Percentiles rank a stretch among this genome's conserved stretches.
phyloP scores from a whole-genome alignment of 1,140 invertebrate species.

The Hylyphantes graminicola region DNA sequence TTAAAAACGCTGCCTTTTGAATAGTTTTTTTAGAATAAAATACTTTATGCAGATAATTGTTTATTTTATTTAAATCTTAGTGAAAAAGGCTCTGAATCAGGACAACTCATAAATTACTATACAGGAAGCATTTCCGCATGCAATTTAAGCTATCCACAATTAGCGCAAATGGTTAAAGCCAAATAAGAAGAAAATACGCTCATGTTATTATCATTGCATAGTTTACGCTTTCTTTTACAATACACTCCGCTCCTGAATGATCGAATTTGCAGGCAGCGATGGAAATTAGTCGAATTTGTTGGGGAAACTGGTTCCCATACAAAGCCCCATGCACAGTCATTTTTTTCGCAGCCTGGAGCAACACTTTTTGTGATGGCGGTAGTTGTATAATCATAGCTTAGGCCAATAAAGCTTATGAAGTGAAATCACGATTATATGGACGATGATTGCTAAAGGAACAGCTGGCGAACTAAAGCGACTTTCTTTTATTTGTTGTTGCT shows the following conservation, averaged over 20 bases:
- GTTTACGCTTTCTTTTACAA: conserved; percentile 9
- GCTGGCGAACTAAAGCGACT: conserved; percentile 15
- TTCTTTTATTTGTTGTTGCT: conserved; percentile 3
- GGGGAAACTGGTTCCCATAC: conserved; percentile 33
- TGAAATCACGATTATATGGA: conserved; percentile 48
- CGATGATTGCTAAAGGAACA: conserved; percentile 41
- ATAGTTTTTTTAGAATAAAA: too few species aligned
- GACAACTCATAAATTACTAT: too few species aligned
- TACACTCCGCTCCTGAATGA: background rate
- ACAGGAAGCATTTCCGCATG: too few species aligned
- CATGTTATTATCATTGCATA: conserved; percentile 30
- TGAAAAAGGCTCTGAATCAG: too few species aligned
- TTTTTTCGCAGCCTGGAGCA: background rate
- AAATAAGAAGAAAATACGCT: background rate
- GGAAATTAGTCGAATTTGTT: conserved; percentile 29
- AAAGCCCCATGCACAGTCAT: conserved; percentile 13
- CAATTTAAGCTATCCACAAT: background rate
- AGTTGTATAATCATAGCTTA: conserved; percentile 39
- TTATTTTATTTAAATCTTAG: too few species aligned
- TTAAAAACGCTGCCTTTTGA: too few species aligned
- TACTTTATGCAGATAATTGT: too few species aligned
- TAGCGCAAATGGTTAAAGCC: background rate
- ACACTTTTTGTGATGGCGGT: conserved; percentile 30
- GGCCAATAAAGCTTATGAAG: conserved; percentile 49
- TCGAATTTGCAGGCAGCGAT: conserved; percentile 26